Evolutionary conservation across 2,888 invertebrate genomes (phyloP).

Genomic region (Osedax frankpressi): DNA sequence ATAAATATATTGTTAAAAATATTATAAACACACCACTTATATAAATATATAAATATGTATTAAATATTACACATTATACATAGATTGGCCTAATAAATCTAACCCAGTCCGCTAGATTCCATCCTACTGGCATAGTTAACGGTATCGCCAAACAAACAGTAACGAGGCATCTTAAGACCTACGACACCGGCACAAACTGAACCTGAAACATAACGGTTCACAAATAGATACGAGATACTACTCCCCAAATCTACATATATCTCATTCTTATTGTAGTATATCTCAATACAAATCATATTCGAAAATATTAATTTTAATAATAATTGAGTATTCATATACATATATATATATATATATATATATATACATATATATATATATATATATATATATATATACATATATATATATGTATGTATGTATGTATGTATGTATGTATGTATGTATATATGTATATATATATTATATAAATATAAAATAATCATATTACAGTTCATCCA

Average conservation of each 20-base stretch:
- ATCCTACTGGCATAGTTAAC: constrained; percentile 23
- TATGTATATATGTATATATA: background rate
- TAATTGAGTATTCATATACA: too few relatives aligned
- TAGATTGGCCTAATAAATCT: background rate
- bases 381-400: background rate
- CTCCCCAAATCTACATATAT: too few relatives aligned
- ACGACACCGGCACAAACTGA: constrained; percentile 20
- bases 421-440: background rate
- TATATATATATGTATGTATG: background rate
- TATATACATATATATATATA: background rate
- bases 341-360: background rate
- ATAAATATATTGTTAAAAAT: too few relatives aligned
- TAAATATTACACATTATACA: too few relatives aligned
- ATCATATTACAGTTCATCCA: too few relatives aligned
- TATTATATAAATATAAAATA: background rate
- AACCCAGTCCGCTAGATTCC: constrained; percentile 21
- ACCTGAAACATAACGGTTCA: too few relatives aligned
- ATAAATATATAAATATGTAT: too few relatives aligned
- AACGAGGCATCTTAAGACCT: constrained; percentile 20
- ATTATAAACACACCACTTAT: too few relatives aligned
- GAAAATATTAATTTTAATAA: too few relatives aligned
- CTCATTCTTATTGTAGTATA: too few relatives aligned
- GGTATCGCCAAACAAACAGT: constrained; percentile 21
- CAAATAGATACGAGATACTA: too few relatives aligned
- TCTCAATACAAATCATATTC: too few relatives aligned